These are phyloP conservation scores for Agrotis puta DNA, from an alignment of 2,888 invertebrate genomes.

Conservation along the genomic window DNA sequence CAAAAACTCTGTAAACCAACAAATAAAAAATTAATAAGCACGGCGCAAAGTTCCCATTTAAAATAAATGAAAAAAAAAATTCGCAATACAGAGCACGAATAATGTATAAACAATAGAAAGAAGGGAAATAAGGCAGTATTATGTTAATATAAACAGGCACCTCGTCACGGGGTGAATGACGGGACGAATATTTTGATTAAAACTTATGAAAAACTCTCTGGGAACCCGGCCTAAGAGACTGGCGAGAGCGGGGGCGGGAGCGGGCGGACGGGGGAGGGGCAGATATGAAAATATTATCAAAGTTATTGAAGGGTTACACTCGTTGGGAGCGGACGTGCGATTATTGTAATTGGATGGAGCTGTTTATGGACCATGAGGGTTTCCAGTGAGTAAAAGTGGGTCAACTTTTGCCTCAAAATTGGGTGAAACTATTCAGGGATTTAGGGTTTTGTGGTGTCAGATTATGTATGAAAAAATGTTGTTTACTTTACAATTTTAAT, in stretches of 20 bases:
- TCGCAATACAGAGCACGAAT: slow-evolving; percentile 51
- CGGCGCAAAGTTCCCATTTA: slow-evolving; percentile 47
- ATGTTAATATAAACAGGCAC: slow-evolving; percentile 75
- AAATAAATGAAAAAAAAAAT: slow-evolving; percentile 56
- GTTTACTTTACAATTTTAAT: not conserved
- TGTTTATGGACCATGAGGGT: slow-evolving; percentile 51
- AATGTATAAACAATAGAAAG: slow-evolving; percentile 69
- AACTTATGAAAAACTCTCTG: slow-evolving; percentile 78
- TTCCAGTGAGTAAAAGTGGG: slow-evolving; percentile 27
- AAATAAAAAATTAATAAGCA: slow-evolving; percentile 43
- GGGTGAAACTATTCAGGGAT: not conserved
- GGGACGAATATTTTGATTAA: slow-evolving; percentile 80
- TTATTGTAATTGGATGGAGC: slow-evolving; percentile 66
- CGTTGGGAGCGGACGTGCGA: slow-evolving; percentile 55
- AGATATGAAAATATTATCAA: slow-evolving; percentile 64
- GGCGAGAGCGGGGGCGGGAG: slow-evolving; percentile 43
- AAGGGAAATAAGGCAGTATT: slow-evolving; percentile 72
- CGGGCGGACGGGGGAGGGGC: not conserved
- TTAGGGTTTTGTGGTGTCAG: not conserved
- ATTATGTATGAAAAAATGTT: not conserved
- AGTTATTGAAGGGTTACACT: slow-evolving; percentile 66
- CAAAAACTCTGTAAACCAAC: slow-evolving; percentile 16
- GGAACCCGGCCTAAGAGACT: slow-evolving; percentile 45
- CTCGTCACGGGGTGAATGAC: slow-evolving; percentile 69
- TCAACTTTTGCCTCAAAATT: slow-evolving; percentile 14